These are phyloP conservation scores for Spea multiplicata DNA, from an alignment of 2,113 vertebrate species.

Conservation along the genomic window DNA sequence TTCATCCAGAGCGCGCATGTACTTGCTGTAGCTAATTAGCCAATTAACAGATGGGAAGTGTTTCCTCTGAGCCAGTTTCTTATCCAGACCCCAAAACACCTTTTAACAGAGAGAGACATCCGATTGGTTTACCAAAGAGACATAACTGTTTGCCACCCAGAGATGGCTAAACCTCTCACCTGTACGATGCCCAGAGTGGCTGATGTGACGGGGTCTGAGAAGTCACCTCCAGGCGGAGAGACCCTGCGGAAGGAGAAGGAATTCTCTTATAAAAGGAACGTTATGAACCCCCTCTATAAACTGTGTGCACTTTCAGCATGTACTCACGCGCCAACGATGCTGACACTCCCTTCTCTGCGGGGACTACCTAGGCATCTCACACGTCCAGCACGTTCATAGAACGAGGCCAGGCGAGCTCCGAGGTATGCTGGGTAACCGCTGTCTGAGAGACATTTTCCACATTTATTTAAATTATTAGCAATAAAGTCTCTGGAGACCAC, in stretches of 20 bases:
- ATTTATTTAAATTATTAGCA: no score
- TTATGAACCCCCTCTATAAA: no score
- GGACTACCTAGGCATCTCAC: constrained; percentile 56
- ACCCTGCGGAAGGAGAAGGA: constrained; percentile 43
- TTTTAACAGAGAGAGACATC: not conserved
- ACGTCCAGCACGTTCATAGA: constrained; percentile 61
- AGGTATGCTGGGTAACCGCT: constrained; percentile 60
- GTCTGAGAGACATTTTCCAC: constrained; percentile 45
- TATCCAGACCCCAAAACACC: constrained; percentile 63
- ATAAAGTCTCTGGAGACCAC: no score
- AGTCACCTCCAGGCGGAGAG: constrained; percentile 57
- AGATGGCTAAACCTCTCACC: constrained; percentile 44
- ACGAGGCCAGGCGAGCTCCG: constrained; percentile 57
- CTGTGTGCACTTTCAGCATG: no score
- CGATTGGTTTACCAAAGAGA: not conserved
- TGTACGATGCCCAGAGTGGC: constrained; percentile 59
- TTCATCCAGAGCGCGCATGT: constrained; percentile 55
- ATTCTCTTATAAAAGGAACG: not conserved
- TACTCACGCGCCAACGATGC: constrained; percentile 62
- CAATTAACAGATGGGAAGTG: constrained; percentile 58
- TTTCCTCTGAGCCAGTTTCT: constrained; percentile 58
- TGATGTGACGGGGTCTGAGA: constrained; percentile 56
- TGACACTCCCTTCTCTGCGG: constrained; percentile 55
- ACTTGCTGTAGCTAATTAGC: constrained; percentile 61
- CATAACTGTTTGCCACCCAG: not conserved